Conservation (phyloP, 2,888 invertebrate species). For the Blomia tropicalis region DNA sequence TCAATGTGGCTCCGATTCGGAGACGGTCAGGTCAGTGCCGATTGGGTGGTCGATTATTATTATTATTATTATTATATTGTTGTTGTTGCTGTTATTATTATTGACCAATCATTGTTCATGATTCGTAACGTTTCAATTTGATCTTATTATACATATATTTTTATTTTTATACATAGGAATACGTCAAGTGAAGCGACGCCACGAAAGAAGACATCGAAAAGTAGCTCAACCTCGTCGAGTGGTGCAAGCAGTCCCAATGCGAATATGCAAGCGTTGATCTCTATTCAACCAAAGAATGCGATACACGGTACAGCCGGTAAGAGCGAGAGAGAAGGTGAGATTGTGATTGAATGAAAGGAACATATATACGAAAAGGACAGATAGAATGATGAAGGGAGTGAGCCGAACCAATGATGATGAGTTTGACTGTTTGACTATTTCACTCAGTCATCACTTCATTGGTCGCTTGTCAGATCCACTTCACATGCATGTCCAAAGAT, state of each 20-base stretch:
- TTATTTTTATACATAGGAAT: background rate
- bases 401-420: no score
- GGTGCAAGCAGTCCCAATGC: background rate
- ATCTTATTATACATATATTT: background rate
- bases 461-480: no score
- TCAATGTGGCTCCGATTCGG: conserved; percentile 25
- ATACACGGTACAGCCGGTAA: conserved; percentile 24
- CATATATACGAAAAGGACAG: no score
- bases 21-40: conserved; percentile 3
- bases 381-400: no score
- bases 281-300: conserved; percentile 26
- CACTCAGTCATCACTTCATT: no score
- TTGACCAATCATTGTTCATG: background rate
- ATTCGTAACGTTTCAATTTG: no score
- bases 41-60: background rate
- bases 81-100: background rate
- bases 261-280: conserved; percentile 22
- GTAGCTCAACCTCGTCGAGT: background rate
- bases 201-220: background rate
- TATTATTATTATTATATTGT: background rate
- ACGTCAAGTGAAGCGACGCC: background rate
- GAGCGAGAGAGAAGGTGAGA: background rate
- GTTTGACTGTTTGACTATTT: no score
- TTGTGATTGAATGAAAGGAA: background rate
- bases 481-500: no score